phyloP scores from a whole-genome alignment of 2,797 vertebrate genomes.

The Rhabdophis nuchalis region DNA sequence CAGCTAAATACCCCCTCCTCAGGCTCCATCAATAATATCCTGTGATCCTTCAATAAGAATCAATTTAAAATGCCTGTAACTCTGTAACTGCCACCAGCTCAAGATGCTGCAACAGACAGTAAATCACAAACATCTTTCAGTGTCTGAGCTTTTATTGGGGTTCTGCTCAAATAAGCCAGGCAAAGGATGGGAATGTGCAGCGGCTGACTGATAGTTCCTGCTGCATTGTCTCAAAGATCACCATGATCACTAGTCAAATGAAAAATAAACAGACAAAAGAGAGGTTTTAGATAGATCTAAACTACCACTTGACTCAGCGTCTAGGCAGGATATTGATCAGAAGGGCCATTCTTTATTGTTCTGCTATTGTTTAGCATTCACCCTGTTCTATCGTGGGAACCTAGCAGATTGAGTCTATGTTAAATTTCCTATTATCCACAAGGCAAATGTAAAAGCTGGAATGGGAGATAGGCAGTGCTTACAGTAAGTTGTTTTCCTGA shows the following conservation, averaged over 20 bases:
- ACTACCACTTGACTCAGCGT: conserved; percentile 64
- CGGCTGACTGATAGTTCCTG: conserved; percentile 31
- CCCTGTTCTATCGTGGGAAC: conserved; percentile 59
- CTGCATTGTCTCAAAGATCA: conserved; percentile 57
- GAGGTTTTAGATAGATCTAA: conserved; percentile 55
- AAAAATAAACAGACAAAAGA: conserved; percentile 57
- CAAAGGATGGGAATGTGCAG: conserved; percentile 8
- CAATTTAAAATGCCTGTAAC: background rate
- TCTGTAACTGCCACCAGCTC: background rate
- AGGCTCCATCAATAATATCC: background rate
- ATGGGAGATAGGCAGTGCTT: conserved; percentile 49
- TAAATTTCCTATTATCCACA: conserved; percentile 57
- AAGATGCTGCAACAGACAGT: background rate
- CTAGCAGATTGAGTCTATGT: conserved; percentile 55
- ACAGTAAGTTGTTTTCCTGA: background rate
- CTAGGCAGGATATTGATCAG: conserved; percentile 69
- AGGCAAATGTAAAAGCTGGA: conserved; percentile 35
- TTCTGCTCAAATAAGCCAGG: background rate
- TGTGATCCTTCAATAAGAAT: background rate
- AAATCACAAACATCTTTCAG: background rate
- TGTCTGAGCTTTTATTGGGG: background rate
- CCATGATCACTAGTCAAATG: conserved; percentile 33
- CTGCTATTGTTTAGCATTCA: conserved; percentile 58
- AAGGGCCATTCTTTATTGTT: conserved; percentile 58
- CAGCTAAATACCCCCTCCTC: background rate